These are phyloP conservation scores for Penaeus chinensis DNA, from an alignment of 1,140 invertebrate species.

Conservation along the genomic window DNA sequence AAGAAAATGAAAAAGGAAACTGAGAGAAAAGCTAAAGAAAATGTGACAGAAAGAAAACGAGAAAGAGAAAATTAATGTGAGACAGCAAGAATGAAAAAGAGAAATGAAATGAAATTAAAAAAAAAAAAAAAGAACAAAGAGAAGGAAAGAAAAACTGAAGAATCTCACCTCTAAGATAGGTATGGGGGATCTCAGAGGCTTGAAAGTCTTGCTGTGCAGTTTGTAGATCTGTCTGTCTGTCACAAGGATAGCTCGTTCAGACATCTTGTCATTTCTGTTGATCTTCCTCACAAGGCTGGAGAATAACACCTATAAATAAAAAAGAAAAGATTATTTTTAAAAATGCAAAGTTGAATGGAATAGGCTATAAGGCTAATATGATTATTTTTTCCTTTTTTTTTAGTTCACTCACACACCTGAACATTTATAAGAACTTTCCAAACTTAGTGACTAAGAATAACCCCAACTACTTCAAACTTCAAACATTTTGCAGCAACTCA, in stretches of 20 bases:
- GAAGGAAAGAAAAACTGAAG: not conserved
- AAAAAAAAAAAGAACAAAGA: not conserved
- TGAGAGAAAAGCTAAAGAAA: no score
- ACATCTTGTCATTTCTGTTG: slow-evolving; percentile 86
- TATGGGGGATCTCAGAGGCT: slow-evolving; percentile 82
- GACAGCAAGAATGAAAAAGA: no score
- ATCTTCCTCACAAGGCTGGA: slow-evolving; percentile 74
- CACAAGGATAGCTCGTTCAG: slow-evolving; percentile 87
- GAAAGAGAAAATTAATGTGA: no score
- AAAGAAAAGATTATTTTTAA: not conserved
- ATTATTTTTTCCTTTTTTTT: not conserved
- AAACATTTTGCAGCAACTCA: slow-evolving; percentile 65
- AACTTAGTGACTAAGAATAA: no score
- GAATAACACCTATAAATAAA: slow-evolving; percentile 70
- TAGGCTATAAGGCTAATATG: not conserved
- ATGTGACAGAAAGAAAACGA: no score
- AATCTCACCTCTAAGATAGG: slow-evolving; percentile 79
- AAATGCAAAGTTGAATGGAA: slow-evolving; percentile 57
- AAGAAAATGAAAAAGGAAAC: no score
- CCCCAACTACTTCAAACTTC: no score
- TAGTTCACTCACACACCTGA: no score
- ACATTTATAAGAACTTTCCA: no score
- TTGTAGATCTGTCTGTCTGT: slow-evolving; percentile 92
- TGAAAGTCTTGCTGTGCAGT: slow-evolving; percentile 86
- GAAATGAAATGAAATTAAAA: not conserved